Evolutionary conservation across 2,888 invertebrate genomes (phyloP).

Genomic region (Lasioglossum morio): DNA sequence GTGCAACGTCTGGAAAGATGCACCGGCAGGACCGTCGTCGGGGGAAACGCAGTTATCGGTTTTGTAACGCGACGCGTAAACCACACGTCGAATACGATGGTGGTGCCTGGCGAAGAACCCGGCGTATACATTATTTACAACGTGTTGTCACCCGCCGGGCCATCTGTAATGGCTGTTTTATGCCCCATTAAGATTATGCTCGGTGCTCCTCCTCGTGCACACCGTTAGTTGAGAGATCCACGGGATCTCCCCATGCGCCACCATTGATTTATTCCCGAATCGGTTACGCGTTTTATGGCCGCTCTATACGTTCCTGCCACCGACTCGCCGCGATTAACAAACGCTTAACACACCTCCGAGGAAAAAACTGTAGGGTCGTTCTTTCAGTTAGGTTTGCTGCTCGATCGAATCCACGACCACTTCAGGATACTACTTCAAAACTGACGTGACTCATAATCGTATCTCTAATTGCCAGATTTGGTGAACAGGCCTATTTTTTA

Average conservation of each 20-base stretch:
- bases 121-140: conserved; percentile 75
- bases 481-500: neutral
- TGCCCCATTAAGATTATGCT: conserved; percentile 80
- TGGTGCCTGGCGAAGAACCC: conserved; percentile 53
- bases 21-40: neutral
- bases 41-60: conserved; percentile 58
- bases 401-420: neutral
- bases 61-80: conserved; percentile 40
- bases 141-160: conserved; percentile 81
- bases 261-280: conserved; percentile 67
- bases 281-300: conserved; percentile 43
- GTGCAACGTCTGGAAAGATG: conserved; percentile 34
- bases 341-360: neutral
- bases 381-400: neutral
- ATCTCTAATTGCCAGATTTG: neutral
- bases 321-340: neutral
- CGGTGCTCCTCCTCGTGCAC: conserved; percentile 70
- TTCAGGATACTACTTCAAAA: neutral
- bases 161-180: conserved; percentile 84
- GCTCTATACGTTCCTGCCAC: conserved; percentile 7
- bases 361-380: neutral
- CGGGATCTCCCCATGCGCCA: conserved; percentile 48
- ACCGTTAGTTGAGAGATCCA: conserved; percentile 67
- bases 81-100: conserved; percentile 26
- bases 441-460: neutral